Conservation (phyloP, 2,888 invertebrate genomes). For the Synanthedon vespiformis region DNA sequence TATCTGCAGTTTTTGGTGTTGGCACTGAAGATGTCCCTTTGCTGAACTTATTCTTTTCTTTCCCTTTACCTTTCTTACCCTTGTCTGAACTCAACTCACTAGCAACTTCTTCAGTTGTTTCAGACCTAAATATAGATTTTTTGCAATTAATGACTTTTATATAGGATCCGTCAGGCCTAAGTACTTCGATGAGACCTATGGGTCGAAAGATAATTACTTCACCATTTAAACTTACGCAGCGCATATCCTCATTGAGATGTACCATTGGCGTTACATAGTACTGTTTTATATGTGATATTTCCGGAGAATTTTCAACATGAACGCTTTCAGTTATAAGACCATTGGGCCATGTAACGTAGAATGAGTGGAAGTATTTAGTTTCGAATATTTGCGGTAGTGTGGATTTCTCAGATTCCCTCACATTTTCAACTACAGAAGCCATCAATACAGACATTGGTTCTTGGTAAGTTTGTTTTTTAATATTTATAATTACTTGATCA, state of each 20-base stretch:
- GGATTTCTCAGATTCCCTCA: conserved; percentile 11
- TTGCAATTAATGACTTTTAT: conserved; percentile 39
- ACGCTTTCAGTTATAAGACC: conserved; percentile 52
- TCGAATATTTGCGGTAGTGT: conserved; percentile 15
- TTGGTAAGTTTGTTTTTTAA: conserved; percentile 37
- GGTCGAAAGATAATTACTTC: conserved; percentile 50
- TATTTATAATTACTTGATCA: conserved; percentile 41
- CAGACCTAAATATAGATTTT: conserved; percentile 19
- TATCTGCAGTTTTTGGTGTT: conserved; percentile 21
- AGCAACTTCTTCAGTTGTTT: conserved; percentile 8
- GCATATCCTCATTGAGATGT: conserved; percentile 37
- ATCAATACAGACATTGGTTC: conserved; percentile 12
- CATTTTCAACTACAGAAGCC: conserved; percentile 11
- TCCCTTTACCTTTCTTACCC: conserved; percentile 31
- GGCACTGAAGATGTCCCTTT: conserved; percentile 27
- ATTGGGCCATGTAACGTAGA: conserved; percentile 54
- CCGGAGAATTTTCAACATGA: conserved; percentile 33
- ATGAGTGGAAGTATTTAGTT: conserved; percentile 31
- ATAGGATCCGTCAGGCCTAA: conserved; percentile 40
- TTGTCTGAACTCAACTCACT: conserved; percentile 21
- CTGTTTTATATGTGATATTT: conserved; percentile 52
- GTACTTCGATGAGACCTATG: conserved; percentile 36
- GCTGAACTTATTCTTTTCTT: conserved; percentile 19
- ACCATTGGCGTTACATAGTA: conserved; percentile 20
- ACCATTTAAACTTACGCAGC: conserved; percentile 50